Evolutionary conservation across 2,888 invertebrate species (phyloP).

Genomic region (Ennomos erosarius): DNA sequence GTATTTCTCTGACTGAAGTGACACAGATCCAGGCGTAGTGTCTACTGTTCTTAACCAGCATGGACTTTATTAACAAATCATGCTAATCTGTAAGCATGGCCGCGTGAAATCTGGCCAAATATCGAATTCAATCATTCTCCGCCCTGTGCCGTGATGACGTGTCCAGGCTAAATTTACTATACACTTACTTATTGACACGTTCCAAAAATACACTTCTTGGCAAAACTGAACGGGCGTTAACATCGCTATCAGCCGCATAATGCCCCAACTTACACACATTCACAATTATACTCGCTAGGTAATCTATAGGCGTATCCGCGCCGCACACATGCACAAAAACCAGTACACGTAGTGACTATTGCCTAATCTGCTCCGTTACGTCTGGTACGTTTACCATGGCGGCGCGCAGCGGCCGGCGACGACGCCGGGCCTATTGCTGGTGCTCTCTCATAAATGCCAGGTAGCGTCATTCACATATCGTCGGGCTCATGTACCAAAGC

Average conservation of each 20-base stretch:
- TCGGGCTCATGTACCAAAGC: neutral
- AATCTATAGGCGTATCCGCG: slow-evolving; percentile 49
- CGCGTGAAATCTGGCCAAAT: slow-evolving; percentile 53
- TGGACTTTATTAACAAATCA: slow-evolving; percentile 48
- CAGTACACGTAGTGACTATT: slow-evolving; percentile 19
- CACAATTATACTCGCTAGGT: slow-evolving; percentile 42
- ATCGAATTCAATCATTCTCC: slow-evolving; percentile 71
- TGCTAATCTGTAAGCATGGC: slow-evolving; percentile 41
- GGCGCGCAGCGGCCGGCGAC: neutral
- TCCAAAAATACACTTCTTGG: slow-evolving; percentile 84
- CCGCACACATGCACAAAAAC: slow-evolving; percentile 38
- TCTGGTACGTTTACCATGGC: slow-evolving; percentile 27
- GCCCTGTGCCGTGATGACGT: slow-evolving; percentile 70
- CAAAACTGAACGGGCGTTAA: slow-evolving; percentile 84
- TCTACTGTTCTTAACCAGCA: slow-evolving; percentile 38
- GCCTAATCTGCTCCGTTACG: slow-evolving; percentile 20
- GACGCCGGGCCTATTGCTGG: slow-evolving; percentile 20
- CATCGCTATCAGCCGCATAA: slow-evolving; percentile 81
- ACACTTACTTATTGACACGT: slow-evolving; percentile 85
- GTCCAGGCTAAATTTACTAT: slow-evolving; percentile 80
- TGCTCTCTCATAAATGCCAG: slow-evolving; percentile 28
- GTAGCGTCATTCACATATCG: slow-evolving; percentile 23
- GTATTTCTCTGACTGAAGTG: too few relatives aligned
- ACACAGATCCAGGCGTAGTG: slow-evolving; percentile 11
- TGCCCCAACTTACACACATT: slow-evolving; percentile 64